These are phyloP conservation scores for Phragmatobia fuliginosa DNA, from an alignment of 2,888 invertebrate genomes.

Conservation along the genomic window DNA sequence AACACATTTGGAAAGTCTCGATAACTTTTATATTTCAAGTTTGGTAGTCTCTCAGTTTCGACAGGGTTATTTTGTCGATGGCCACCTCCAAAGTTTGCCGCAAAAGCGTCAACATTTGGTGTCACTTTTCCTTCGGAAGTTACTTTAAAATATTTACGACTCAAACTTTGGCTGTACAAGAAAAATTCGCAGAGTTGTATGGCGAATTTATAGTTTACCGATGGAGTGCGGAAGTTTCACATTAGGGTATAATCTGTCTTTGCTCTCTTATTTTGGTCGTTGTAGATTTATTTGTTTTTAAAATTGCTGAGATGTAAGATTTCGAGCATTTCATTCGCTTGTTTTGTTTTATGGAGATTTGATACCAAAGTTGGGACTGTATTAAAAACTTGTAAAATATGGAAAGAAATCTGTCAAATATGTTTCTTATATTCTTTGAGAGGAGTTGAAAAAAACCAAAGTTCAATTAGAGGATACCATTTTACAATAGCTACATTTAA, in stretches of 20 bases:
- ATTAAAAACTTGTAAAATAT: conserved; percentile 29
- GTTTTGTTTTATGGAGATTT: conserved; percentile 44
- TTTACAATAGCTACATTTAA: too few relatives aligned
- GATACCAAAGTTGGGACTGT: conserved; percentile 24
- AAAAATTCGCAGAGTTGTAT: conserved; percentile 73
- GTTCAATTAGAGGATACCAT: too few relatives aligned
- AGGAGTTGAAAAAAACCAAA: too few relatives aligned
- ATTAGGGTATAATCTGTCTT: conserved; percentile 61
- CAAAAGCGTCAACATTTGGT: conserved; percentile 77
- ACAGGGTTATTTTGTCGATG: conserved; percentile 80
- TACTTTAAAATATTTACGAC: conserved; percentile 86
- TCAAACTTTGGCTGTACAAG: conserved; percentile 69
- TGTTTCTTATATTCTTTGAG: background rate
- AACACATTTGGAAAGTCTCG: conserved; percentile 66
- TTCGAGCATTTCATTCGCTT: conserved; percentile 37
- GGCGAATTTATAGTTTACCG: conserved; percentile 77
- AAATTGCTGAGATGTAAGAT: conserved; percentile 59
- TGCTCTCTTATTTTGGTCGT: conserved; percentile 58
- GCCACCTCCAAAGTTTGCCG: conserved; percentile 71
- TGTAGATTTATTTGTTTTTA: conserved; percentile 70
- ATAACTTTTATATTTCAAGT: conserved; percentile 82
- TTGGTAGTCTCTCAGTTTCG: conserved; percentile 67
- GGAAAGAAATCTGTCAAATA: conserved; percentile 10
- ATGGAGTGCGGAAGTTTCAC: conserved; percentile 73
- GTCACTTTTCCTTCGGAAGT: conserved; percentile 81